A percentile compares a stretch with the other conserved stretches of the same genome.
These are phyloP conservation scores for Xiphorhynchus erythropygius DNA, from an alignment of 2,797 vertebrate genomes.

Conservation along the genomic window DNA sequence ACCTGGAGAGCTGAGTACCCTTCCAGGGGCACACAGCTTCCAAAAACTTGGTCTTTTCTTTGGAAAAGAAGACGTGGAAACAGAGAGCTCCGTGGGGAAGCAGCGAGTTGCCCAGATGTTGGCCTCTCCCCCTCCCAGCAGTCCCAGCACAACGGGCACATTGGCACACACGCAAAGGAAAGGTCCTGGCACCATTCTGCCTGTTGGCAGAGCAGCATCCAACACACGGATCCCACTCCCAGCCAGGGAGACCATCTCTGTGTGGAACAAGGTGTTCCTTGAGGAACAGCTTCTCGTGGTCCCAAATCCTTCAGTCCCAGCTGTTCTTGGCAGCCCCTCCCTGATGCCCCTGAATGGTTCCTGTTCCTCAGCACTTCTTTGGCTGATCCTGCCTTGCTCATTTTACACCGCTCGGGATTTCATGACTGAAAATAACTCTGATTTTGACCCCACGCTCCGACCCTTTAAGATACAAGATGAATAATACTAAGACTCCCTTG, in stretches of 20 bases:
- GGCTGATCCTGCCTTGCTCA: neutral
- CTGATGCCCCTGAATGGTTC: neutral
- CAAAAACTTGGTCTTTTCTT: neutral
- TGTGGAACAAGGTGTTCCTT: neutral
- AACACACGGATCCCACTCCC: neutral
- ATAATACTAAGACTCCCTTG: neutral
- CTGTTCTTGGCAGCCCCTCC: neutral
- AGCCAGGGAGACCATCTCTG: neutral
- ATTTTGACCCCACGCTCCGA: neutral
- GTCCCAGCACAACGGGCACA: fast-evolving
- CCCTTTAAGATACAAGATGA: neutral
- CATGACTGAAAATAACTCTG: neutral
- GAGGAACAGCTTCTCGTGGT: neutral
- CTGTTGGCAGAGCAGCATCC: neutral
- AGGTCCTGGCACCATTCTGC: neutral
- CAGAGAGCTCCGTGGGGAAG: neutral
- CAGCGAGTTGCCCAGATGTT: neutral
- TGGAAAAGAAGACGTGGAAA: neutral
- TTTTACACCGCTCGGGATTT: neutral
- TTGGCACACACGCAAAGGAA: neutral
- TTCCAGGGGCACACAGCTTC: neutral
- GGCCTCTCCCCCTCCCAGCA: neutral
- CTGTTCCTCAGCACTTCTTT: fast-evolving
- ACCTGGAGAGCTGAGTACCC: neutral
- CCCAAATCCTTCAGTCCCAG: neutral